Evolutionary conservation across 2,113 vertebrate genomes (phyloP).

Genomic region (Deroptyus accipitrinus): DNA sequence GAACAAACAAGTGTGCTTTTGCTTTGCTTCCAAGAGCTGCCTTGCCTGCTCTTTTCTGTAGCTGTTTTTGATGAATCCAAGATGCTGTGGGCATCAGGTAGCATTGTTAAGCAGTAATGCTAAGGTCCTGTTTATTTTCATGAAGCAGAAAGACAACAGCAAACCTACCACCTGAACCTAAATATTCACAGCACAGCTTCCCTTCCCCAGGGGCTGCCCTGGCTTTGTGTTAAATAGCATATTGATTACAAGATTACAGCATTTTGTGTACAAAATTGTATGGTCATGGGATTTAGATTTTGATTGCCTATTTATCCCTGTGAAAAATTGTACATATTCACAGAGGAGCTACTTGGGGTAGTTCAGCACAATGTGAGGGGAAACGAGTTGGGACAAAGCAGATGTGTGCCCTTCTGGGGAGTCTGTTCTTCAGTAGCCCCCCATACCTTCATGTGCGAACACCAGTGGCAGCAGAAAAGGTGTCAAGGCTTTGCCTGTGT

Average conservation of each 20-base stretch:
- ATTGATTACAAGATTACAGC: conserved; percentile 62
- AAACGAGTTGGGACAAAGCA: not conserved
- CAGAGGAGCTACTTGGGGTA: not conserved
- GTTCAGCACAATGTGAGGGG: not conserved
- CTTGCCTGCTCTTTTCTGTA: not conserved
- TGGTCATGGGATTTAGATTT: conserved; percentile 35
- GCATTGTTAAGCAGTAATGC: not conserved
- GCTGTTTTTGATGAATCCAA: not conserved
- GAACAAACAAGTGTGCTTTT: not conserved
- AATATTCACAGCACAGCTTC: not conserved
- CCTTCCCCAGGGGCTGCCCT: not conserved
- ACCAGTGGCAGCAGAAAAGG: not conserved
- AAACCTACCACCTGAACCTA: not conserved
- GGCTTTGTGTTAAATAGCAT: conserved; percentile 37
- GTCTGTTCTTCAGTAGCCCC: not conserved
- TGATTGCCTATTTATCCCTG: conserved; percentile 30
- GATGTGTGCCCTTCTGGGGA: not conserved
- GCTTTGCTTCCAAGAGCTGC: not conserved
- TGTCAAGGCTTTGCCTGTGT: not conserved
- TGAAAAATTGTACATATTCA: not conserved
- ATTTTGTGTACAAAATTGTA: not conserved
- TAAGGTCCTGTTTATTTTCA: not conserved
- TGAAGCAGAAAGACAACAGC: not conserved
- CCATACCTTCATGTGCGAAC: fast-evolving
- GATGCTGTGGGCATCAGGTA: not conserved